Conservation (phyloP, 2,797 vertebrate species). For the Eulemur albifrons region DNA sequence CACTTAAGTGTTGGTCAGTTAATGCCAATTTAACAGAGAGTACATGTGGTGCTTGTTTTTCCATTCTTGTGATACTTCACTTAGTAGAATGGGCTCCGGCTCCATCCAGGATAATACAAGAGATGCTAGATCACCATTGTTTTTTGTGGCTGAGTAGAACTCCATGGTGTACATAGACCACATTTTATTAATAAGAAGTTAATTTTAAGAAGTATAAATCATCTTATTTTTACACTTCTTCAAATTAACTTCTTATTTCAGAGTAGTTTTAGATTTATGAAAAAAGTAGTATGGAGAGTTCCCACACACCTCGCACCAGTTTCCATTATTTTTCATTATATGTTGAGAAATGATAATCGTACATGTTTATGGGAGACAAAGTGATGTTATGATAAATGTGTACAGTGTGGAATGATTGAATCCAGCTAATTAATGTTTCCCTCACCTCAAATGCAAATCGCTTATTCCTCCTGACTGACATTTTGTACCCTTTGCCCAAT, state of each 20-base stretch:
- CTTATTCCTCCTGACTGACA: background rate
- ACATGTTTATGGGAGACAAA: background rate
- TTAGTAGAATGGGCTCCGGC: too few relatives aligned
- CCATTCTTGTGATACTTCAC: too few relatives aligned
- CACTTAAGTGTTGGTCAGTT: too few relatives aligned
- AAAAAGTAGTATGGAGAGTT: background rate
- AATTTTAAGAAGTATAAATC: too few relatives aligned
- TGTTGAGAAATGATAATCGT: background rate
- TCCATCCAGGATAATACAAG: too few relatives aligned
- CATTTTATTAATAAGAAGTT: too few relatives aligned
- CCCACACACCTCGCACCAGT: too few relatives aligned
- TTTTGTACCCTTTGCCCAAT: background rate
- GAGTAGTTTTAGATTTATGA: background rate
- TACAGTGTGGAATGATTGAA: background rate
- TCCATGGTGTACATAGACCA: fast-evolving
- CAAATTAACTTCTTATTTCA: background rate
- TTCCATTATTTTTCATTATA: background rate
- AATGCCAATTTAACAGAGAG: too few relatives aligned
- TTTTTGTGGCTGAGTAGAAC: too few relatives aligned
- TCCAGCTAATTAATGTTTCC: background rate
- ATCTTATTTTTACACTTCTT: background rate
- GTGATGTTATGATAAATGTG: background rate
- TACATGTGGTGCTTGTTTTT: too few relatives aligned
- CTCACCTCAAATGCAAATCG: background rate
- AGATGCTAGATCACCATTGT: too few relatives aligned